Conservation (phyloP, 2,888 invertebrate genomes). For the Augochlorella aurata region DNA sequence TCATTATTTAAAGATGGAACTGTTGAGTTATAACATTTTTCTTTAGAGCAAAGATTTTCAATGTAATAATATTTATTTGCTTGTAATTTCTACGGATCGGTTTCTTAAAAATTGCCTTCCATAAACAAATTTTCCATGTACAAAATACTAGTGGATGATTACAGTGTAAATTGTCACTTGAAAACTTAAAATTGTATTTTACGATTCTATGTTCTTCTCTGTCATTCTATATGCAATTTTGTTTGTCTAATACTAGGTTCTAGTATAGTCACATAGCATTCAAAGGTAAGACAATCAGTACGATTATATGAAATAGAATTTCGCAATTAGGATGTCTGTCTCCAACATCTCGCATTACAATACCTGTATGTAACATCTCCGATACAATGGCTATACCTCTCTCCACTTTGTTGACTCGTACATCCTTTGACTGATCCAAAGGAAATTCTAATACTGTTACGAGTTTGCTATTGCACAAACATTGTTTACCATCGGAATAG, state of each 20-base stretch:
- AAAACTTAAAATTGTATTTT: too few relatives aligned
- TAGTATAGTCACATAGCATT: neutral
- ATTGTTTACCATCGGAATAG: neutral
- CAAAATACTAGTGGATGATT: too few relatives aligned
- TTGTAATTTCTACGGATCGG: too few relatives aligned
- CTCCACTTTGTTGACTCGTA: neutral
- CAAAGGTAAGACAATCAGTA: neutral
- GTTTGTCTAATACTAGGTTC: neutral
- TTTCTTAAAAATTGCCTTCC: too few relatives aligned
- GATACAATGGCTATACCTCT: neutral
- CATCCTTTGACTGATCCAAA: neutral
- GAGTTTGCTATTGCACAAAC: neutral
- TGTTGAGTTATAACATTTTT: too few relatives aligned
- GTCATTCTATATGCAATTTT: too few relatives aligned
- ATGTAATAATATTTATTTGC: too few relatives aligned
- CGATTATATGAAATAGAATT: neutral
- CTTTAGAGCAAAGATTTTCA: too few relatives aligned
- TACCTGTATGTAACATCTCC: neutral
- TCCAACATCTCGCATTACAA: neutral
- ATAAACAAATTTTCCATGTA: too few relatives aligned
- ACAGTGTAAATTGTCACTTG: too few relatives aligned
- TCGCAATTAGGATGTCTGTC: neutral
- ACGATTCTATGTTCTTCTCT: too few relatives aligned
- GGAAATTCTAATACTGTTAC: neutral
- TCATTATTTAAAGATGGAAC: too few relatives aligned